phyloP scores from a whole-genome alignment of 2,888 invertebrate species.

The Tipula helvola region DNA sequence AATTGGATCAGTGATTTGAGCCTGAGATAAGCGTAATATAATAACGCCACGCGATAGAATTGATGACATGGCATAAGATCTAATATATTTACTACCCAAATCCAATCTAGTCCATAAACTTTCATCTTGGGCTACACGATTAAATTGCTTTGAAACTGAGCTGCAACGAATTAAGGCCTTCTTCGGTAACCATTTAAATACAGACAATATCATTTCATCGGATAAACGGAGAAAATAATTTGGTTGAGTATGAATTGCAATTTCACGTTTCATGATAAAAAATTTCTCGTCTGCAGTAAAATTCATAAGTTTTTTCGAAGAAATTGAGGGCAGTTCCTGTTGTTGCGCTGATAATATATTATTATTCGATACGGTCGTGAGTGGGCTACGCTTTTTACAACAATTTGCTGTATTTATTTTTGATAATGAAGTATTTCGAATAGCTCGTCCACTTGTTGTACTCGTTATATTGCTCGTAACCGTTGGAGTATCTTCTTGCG shows the following conservation, averaged over 20 bases:
- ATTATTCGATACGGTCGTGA: constrained; percentile 30
- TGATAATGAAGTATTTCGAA: not conserved
- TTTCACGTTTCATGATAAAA: constrained; percentile 28
- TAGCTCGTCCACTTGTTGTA: not conserved
- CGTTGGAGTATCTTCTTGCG: not conserved
- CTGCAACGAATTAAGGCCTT: constrained; percentile 55
- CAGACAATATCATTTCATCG: constrained; percentile 73
- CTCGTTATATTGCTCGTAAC: not conserved
- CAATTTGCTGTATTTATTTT: not conserved
- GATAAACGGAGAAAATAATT: constrained; percentile 57
- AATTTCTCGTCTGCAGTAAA: constrained; percentile 28
- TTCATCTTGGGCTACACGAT: constrained; percentile 67
- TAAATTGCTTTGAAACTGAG: constrained; percentile 66
- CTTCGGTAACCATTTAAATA: constrained; percentile 76
- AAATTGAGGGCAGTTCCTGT: not conserved
- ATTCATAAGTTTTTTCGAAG: not conserved
- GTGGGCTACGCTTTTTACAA: constrained; percentile 27
- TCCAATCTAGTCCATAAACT: constrained; percentile 78
- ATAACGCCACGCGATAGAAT: constrained; percentile 66
- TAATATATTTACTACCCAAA: constrained; percentile 55
- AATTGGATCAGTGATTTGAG: constrained; percentile 45
- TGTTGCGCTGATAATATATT: constrained; percentile 14
- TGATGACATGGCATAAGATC: constrained; percentile 55
- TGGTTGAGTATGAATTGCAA: constrained; percentile 21
- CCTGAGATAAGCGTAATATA: constrained; percentile 63